Conservation (phyloP, 2,888 invertebrate genomes). For the Apoderus coryli region DNA sequence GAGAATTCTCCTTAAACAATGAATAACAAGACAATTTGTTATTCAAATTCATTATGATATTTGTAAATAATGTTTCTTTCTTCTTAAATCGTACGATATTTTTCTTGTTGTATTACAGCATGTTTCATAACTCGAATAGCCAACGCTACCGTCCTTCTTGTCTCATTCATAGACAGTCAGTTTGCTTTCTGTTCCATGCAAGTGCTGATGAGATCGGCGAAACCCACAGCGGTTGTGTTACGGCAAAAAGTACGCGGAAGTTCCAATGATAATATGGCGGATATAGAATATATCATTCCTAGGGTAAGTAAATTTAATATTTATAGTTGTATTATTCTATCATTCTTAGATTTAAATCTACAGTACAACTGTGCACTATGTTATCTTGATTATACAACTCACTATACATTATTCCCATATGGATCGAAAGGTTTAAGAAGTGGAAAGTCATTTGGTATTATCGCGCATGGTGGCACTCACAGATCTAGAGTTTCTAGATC, state of each 20-base stretch:
- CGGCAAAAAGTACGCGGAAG: constrained; percentile 21
- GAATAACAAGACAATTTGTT: too few species aligned
- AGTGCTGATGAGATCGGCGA: constrained; percentile 23
- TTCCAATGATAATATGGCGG: constrained; percentile 34
- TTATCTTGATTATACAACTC: too few species aligned
- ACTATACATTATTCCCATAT: too few species aligned
- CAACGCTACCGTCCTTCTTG: constrained; percentile 31
- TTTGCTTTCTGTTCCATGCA: constrained; percentile 37
- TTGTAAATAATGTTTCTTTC: too few species aligned
- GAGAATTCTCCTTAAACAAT: too few species aligned
- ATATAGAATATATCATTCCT: constrained; percentile 39
- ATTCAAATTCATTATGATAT: too few species aligned
- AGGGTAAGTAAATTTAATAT: constrained; percentile 32
- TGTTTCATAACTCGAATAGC: constrained; percentile 35
- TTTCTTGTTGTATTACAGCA: too few species aligned
- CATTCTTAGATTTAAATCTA: too few species aligned
- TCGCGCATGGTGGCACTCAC: background rate
- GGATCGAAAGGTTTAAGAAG: constrained; percentile 6
- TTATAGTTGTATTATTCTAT: too few species aligned
- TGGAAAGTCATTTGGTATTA: constrained; percentile 1
- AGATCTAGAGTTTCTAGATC: too few species aligned
- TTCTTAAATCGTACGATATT: too few species aligned
- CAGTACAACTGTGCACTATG: too few species aligned
- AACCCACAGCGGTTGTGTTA: constrained; percentile 14
- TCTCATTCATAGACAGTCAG: constrained; percentile 36